phyloP scores from a whole-genome alignment of 2,113 vertebrate genomes.

The Mastomys natalensis region DNA sequence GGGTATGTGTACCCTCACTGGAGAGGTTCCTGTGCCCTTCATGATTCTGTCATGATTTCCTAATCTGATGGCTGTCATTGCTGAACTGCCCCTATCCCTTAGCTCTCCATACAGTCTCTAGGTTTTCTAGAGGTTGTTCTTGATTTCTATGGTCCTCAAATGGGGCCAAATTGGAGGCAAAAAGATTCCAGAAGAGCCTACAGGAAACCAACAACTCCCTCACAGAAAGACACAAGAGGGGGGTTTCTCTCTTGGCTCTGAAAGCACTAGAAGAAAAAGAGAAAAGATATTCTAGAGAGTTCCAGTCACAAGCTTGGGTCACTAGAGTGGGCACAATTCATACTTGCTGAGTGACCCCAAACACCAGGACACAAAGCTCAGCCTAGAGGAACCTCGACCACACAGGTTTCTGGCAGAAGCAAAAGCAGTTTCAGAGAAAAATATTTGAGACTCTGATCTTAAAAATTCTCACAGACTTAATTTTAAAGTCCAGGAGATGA shows the following conservation, averaged over 20 bases:
- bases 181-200: no score
- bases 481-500: neutral
- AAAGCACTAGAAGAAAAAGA: neutral
- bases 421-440: neutral
- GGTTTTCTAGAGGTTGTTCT: neutral
- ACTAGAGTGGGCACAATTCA: neutral
- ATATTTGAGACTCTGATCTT: neutral
- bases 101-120: neutral
- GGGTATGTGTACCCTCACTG: accelerated
- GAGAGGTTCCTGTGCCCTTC: neutral
- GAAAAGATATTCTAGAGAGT: neutral
- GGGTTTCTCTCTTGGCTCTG: accelerated
- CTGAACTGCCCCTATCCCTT: neutral
- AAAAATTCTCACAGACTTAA: neutral
- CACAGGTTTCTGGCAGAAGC: neutral
- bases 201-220: no score
- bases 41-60: neutral
- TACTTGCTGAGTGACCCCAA: neutral
- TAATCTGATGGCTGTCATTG: neutral
- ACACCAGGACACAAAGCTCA: neutral
- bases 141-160: neutral
- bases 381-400: neutral
- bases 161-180: neutral
- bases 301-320: neutral
- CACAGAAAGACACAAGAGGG: neutral